Evolutionary conservation across 2,113 vertebrate genomes (phyloP), one percentile per base, ranked within the genome.

Genomic region (Gallinago paraguaiae): DNA sequence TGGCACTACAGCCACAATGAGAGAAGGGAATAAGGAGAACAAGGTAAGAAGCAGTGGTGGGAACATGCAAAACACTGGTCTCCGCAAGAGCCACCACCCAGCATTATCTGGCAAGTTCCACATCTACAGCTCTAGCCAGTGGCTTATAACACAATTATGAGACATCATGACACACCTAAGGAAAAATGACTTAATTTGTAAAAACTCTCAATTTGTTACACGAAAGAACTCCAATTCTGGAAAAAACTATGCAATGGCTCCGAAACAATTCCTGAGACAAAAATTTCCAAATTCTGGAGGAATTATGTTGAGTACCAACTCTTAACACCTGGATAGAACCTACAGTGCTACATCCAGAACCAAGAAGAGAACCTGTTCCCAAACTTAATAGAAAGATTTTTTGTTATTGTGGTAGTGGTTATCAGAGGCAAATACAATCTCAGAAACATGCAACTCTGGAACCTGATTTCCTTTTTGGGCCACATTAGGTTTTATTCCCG

Each of bases 1-100:
- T 2, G 6, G 22, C 35, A 69, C 31, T 45, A 22, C 1, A 84
- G 45, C 7, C 17, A 65, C 30, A 7, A 0, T 0, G 8, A 57
- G 16, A 71, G 70, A 77, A 63, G 9, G 27, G 10, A 78, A 79
- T 5, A 11, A 20, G 37, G 23, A 51, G 28, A 45, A 65, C 11
- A 22, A 43, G 50, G 5, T 39, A 39, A 53, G n/a, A 41, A 17
- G 20, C 45, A 51, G 17, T 2, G 7, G 35, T 30, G 35, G 35
- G 33, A 84, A 41, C 13, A 31, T 1, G 15, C 7, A 45, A 17
- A 82, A 63, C 23, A 18, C n/a, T 11, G 22, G 67, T 17, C 35
- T 80, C 31, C 13, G 22, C 33, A 45, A 60, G 15, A 81, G 64
- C 35, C 19, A 67, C 33, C 23, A 43, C 28, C 11, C 56, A 56